These are phyloP conservation scores for Pangasius sanitwongsei DNA, from an alignment of 2,797 vertebrate species.

Conservation along the genomic window DNA sequence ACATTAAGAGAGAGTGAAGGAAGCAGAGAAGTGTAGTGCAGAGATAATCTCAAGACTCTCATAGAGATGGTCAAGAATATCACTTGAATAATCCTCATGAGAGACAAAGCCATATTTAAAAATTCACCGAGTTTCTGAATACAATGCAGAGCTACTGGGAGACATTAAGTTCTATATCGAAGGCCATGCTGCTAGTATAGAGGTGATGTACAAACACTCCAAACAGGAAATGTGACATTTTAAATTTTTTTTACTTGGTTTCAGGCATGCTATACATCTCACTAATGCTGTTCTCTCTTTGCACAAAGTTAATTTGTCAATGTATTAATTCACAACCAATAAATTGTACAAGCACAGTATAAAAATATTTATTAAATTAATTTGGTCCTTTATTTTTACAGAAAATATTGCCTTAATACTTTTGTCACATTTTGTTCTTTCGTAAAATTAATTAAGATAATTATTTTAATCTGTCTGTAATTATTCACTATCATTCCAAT, in stretches of 20 bases:
- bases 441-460: background rate
- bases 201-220: conserved; percentile 22
- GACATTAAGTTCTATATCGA: conserved; percentile 7
- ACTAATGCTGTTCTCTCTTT: conserved; percentile 35
- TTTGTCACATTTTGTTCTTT: conserved; percentile 12
- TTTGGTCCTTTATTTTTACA: conserved; percentile 30
- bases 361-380: conserved; percentile 45
- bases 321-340: background rate
- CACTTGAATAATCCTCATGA: background rate
- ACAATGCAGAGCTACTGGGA: background rate
- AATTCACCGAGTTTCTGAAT: background rate
- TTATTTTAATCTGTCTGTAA: conserved; percentile 1
- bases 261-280: conserved; percentile 18
- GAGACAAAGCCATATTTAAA: conserved; percentile 41
- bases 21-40: background rate
- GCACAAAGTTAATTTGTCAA: conserved; percentile 36
- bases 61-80: background rate
- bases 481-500: background rate
- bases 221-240: background rate
- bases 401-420: conserved; percentile 56
- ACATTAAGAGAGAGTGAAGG: conserved; percentile 80
- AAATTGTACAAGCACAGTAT: conserved; percentile 34
- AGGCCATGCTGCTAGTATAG: conserved; percentile 7
- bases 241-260: background rate
- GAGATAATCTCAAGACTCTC: conserved; percentile 4